Base-by-base conservation (phyloP, 2,888 invertebrate species). In the Tetramorium bicarinatum region DNA sequence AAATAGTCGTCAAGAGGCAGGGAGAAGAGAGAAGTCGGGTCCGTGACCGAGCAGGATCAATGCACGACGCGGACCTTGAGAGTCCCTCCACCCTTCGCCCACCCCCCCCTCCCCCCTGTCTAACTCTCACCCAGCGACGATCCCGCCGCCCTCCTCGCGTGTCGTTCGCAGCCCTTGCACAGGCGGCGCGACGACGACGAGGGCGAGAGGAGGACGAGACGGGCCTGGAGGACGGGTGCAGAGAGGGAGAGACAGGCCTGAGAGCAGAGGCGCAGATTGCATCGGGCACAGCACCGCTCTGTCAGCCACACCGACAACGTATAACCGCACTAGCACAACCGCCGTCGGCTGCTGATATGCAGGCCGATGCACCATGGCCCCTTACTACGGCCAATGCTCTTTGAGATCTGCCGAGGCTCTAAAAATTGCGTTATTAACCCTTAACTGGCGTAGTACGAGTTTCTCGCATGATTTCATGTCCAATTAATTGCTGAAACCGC, bases 21-120 rank as follows among this genome's bases (percentile, higher is more conserved):
- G 88, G 75, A 85, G 83, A 90, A 86, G 75, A 84, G 88, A 82
- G 74, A 87, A 72, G 84, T 88, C 88, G 91, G 94, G 94, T 94
- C 94, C 93, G 93, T 94, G 94, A 94, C 94, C 94, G 94, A 91
- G 90, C 77, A 94, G 91, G 94, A 94, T 94, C 95, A 95, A 94
- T 93, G 95, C 91, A 93, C 94, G 94, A 93, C 88, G 84, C 88
- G 92, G 93, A 94, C 95, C 94, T 95, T 95, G 95, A 94, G 91
- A 91, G 92, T 90, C 89, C 88, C 88, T 90, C 81, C 83, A 86
- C 85, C 88, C 77, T 84, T 82, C 66, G 54, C 84, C 76, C 87
- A 71, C 74, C 49, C 47, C 49, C 49, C 25, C 25, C 52, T 59
- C 21, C 82, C 72, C 44, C 59, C 61, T 21, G 64, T 61, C 83